A percentile compares a stretch with the other conserved stretches of the same genome.
phyloP scores from a whole-genome alignment of 2,113 vertebrate species.

The Isurus oxyrinchus region DNA sequence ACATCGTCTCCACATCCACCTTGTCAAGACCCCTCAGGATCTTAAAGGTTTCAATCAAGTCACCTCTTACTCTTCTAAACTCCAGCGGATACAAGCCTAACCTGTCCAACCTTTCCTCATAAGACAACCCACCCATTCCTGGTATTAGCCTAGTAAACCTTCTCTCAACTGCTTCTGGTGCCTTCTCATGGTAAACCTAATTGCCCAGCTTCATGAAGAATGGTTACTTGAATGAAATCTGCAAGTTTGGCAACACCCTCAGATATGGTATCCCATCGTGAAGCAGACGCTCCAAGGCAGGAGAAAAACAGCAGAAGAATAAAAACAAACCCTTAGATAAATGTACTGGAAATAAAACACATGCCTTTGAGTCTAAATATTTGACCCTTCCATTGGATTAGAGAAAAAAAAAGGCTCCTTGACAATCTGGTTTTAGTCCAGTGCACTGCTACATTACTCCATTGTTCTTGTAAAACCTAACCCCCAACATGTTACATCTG shows the following conservation, averaged over 20 bases:
- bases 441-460: slow-evolving; percentile 51
- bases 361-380: slow-evolving; percentile 1
- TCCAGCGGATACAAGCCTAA: no score
- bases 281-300: not conserved
- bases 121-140: no score
- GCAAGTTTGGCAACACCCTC: not conserved
- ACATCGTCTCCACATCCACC: no score
- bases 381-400: slow-evolving; percentile 6
- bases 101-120: no score
- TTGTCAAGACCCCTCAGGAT: no score
- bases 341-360: slow-evolving; percentile 6
- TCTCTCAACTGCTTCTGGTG: not conserved
- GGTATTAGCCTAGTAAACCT: no score
- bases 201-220: not conserved
- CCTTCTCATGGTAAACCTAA: not conserved
- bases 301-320: not conserved
- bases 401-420: not conserved
- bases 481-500: slow-evolving; percentile 57
- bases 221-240: not conserved
- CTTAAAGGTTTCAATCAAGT: no score
- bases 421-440: not conserved
- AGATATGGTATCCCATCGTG: not conserved
- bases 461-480: slow-evolving; percentile 62
- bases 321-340: slow-evolving; percentile 8
- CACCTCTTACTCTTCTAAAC: no score